These are phyloP conservation scores for Calyptommatus sinebrachiatus DNA, from an alignment of 2,113 vertebrate species.

Conservation along the genomic window DNA sequence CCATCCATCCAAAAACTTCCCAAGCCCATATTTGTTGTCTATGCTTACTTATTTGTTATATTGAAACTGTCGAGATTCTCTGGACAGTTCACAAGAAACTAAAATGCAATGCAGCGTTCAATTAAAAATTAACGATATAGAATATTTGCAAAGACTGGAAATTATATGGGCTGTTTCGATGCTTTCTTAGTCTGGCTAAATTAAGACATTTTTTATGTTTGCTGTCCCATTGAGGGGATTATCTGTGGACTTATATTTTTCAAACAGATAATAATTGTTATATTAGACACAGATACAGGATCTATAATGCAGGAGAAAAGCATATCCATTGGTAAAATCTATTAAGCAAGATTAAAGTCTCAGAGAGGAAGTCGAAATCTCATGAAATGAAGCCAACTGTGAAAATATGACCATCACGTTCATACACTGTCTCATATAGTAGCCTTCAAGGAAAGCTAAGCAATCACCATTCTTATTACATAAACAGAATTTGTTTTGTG, in stretches of 20 bases:
- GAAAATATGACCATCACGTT: not conserved
- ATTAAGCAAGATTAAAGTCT: conserved; percentile 6
- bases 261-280: not conserved
- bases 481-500: too few species aligned
- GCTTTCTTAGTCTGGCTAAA: too few species aligned
- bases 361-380: not conserved
- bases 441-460: not conserved
- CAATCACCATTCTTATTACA: too few species aligned
- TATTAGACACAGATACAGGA: conserved; percentile 21
- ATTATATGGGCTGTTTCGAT: too few species aligned
- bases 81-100: too few species aligned
- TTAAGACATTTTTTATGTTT: not conserved
- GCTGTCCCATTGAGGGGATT: conserved; percentile 27
- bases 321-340: not conserved
- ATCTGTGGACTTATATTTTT: conserved; percentile 24
- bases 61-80: too few species aligned
- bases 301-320: conserved; percentile 42
- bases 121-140: too few species aligned
- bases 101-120: too few species aligned
- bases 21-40: not conserved
- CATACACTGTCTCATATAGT: not conserved
- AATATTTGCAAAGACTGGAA: too few species aligned
- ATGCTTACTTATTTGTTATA: too few species aligned
- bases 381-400: not conserved
- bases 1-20: not conserved